These are phyloP conservation scores for Hylaea fasciaria DNA, from an alignment of 2,888 invertebrate genomes.

Conservation along the genomic window DNA sequence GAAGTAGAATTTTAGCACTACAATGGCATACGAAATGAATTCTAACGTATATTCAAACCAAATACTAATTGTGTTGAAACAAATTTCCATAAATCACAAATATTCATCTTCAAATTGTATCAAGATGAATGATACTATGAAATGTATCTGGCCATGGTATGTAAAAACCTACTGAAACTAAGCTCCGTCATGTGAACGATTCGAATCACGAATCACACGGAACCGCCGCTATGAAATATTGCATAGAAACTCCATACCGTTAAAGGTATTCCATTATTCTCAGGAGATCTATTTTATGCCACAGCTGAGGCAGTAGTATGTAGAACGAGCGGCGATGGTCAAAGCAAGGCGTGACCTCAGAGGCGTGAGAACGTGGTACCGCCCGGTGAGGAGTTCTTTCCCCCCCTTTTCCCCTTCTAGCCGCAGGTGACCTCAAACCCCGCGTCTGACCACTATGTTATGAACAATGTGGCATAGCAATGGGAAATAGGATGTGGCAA, in stretches of 20 bases:
- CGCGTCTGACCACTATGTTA: slow-evolving; percentile 41
- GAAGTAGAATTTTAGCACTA: no score
- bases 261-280: slow-evolving; percentile 69
- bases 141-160: no score
- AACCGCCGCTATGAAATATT: slow-evolving; percentile 53
- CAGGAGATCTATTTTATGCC: slow-evolving; percentile 46
- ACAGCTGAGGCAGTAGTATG: slow-evolving; percentile 16
- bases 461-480: slow-evolving; percentile 46
- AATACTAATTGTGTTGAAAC: no score
- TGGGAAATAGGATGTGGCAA: slow-evolving; percentile 29
- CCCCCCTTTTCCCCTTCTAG: slow-evolving; percentile 41
- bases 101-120: slow-evolving; percentile 1
- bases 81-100: slow-evolving; percentile 6
- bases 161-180: slow-evolving; percentile 14
- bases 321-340: slow-evolving; percentile 66
- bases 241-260: slow-evolving; percentile 67
- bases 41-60: no score
- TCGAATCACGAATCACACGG: slow-evolving; percentile 41
- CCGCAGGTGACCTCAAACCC: slow-evolving; percentile 57
- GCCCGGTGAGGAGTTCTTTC: slow-evolving; percentile 55
- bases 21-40: no score
- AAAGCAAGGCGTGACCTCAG: slow-evolving; percentile 81
- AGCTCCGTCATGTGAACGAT: slow-evolving; percentile 36
- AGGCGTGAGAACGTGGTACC: slow-evolving; percentile 78
- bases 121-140: no score